Evolutionary conservation across 2,888 invertebrate genomes (phyloP).

Genomic region (Byasa hedistus): DNA sequence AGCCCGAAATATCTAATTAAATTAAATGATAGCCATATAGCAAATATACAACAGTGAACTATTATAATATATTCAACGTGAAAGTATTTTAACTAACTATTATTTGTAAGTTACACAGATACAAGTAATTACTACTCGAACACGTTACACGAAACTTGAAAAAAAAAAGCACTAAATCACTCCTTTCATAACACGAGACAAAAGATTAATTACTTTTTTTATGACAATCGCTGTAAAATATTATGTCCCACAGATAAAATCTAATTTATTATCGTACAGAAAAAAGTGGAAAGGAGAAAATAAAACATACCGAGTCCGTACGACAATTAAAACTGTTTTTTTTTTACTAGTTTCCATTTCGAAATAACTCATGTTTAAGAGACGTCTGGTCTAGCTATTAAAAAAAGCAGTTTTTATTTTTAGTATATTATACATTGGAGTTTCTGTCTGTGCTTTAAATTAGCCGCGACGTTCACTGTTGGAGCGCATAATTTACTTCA

Average conservation of each 20-base stretch:
- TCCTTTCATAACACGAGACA: constrained; percentile 23
- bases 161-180: constrained; percentile 14
- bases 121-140: background rate
- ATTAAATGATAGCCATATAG: too few relatives aligned
- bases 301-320: constrained; percentile 23
- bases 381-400: constrained; percentile 54
- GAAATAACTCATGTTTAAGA: constrained; percentile 51
- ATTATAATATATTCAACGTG: too few relatives aligned
- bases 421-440: constrained; percentile 51
- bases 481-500: constrained; percentile 44
- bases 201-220: constrained; percentile 29
- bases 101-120: too few relatives aligned
- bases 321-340: constrained; percentile 37
- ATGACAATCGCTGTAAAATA: constrained; percentile 30
- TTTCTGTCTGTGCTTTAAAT: constrained; percentile 61
- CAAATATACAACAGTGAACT: too few relatives aligned
- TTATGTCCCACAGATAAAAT: constrained; percentile 28
- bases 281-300: constrained; percentile 14
- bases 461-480: constrained; percentile 56
- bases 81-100: too few relatives aligned
- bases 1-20: too few relatives aligned
- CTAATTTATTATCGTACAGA: constrained; percentile 25
- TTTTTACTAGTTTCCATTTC: constrained; percentile 48
- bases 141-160: constrained; percentile 13
- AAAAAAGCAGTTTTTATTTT: constrained; percentile 53